These are phyloP conservation scores for Pollenia griseotomentosa DNA, from an alignment of 2,888 invertebrate species.

Conservation along the genomic window DNA sequence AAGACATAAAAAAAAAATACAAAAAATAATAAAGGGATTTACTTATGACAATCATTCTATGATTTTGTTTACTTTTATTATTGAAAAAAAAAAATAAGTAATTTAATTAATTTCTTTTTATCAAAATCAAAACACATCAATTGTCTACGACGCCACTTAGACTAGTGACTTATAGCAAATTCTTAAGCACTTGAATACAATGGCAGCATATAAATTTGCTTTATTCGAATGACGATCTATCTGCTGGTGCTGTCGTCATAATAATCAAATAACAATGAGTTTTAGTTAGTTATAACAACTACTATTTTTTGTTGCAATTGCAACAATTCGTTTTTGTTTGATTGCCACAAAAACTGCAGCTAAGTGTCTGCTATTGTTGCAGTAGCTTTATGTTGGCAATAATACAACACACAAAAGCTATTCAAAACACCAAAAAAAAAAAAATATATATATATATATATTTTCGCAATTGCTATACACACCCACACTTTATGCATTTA, in stretches of 20 bases:
- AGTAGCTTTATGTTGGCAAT: slow-evolving; percentile 42
- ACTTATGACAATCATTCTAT: background rate
- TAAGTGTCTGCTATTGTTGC: slow-evolving; percentile 43
- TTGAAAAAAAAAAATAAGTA: background rate
- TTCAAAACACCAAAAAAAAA: slow-evolving; percentile 29
- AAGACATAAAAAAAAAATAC: too few species aligned
- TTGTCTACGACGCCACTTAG: slow-evolving; percentile 62
- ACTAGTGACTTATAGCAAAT: slow-evolving; percentile 52
- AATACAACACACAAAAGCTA: slow-evolving; percentile 16
- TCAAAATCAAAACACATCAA: slow-evolving; percentile 43
- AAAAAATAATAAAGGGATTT: background rate
- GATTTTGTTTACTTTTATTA: background rate
- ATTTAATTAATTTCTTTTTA: background rate
- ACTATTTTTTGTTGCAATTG: slow-evolving; percentile 31
- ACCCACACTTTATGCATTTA: slow-evolving; percentile 48
- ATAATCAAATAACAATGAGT: slow-evolving; percentile 43
- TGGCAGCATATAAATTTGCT: slow-evolving; percentile 40
- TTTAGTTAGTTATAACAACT: slow-evolving; percentile 39
- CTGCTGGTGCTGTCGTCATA: slow-evolving; percentile 41
- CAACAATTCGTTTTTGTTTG: background rate
- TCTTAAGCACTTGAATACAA: slow-evolving; percentile 40
- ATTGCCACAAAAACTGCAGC: background rate
- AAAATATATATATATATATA: too few species aligned
- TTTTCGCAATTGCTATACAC: slow-evolving; percentile 22
- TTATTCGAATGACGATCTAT: background rate